Evolutionary conservation across 2,797 vertebrate genomes (phyloP).

Genomic region (Steatocranus sp.): DNA sequence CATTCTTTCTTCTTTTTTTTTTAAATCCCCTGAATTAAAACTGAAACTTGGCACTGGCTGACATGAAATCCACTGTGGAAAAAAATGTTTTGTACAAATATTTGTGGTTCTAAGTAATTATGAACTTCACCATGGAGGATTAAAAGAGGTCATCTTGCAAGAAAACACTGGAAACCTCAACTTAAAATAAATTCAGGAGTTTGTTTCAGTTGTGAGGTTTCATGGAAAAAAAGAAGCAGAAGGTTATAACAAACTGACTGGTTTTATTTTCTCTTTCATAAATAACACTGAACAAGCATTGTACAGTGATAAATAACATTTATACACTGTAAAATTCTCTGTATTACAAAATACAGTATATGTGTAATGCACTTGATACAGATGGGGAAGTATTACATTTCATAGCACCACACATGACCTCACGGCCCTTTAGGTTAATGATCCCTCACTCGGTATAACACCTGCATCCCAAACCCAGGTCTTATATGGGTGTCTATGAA

Average conservation of each 20-base stretch:
- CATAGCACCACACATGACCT: slow-evolving; percentile 60
- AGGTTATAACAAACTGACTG: slow-evolving; percentile 52
- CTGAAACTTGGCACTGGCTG: background rate
- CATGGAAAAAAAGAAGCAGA: background rate
- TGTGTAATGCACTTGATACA: slow-evolving; percentile 82
- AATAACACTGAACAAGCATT: slow-evolving; percentile 82
- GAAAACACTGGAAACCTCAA: background rate
- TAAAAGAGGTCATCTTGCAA: background rate
- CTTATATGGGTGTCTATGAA: slow-evolving; percentile 55
- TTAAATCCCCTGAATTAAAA: background rate
- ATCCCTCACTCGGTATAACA: slow-evolving; percentile 6
- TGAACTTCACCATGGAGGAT: background rate
- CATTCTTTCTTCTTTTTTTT: background rate
- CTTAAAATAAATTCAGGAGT: background rate
- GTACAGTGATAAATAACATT: slow-evolving; percentile 79
- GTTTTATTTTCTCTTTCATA: slow-evolving; percentile 76
- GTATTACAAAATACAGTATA: slow-evolving; percentile 82
- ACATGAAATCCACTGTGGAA: background rate
- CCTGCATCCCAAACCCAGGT: slow-evolving; percentile 53
- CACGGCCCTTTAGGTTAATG: background rate
- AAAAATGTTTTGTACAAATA: background rate
- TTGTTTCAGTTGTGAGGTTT: background rate
- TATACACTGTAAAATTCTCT: slow-evolving; percentile 79
- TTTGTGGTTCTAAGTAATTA: background rate
- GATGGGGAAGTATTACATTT: slow-evolving; percentile 67